These are phyloP conservation scores for Chrosomus eos DNA, from an alignment of 2,797 vertebrate genomes.

Conservation along the genomic window DNA sequence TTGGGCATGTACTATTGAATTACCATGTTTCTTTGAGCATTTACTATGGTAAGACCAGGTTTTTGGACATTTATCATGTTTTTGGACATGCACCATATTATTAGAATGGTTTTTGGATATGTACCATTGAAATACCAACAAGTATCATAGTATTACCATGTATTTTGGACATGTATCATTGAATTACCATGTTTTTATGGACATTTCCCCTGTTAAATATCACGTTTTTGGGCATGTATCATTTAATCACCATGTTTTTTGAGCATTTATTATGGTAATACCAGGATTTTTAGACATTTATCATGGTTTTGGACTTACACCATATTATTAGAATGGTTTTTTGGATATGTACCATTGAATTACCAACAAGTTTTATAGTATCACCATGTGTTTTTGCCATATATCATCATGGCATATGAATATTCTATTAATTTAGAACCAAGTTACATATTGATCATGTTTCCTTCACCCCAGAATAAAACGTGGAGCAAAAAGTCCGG, in stretches of 20 bases:
- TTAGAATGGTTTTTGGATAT: background rate
- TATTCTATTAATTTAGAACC: background rate
- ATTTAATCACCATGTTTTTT: background rate
- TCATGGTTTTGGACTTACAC: background rate
- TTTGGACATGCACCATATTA: background rate
- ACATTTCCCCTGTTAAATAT: no score
- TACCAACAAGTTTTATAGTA: no score
- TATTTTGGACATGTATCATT: background rate
- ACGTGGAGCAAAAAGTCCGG: background rate
- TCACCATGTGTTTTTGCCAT: background rate
- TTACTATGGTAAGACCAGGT: background rate
- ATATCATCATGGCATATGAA: background rate
- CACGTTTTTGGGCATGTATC: accelerated
- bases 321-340: no score
- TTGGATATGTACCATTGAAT: background rate
- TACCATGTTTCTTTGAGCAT: background rate
- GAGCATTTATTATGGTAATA: no score
- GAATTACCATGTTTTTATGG: no score
- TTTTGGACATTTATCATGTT: background rate
- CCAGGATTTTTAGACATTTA: no score
- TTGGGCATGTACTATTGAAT: background rate
- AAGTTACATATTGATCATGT: background rate
- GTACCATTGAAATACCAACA: background rate
- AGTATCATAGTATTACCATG: background rate
- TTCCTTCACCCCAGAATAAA: background rate